A percentile compares a stretch with the other conserved stretches of the same genome.
Conservation (phyloP, 2,113 vertebrate species). For the Crotalus tigris region DNA sequence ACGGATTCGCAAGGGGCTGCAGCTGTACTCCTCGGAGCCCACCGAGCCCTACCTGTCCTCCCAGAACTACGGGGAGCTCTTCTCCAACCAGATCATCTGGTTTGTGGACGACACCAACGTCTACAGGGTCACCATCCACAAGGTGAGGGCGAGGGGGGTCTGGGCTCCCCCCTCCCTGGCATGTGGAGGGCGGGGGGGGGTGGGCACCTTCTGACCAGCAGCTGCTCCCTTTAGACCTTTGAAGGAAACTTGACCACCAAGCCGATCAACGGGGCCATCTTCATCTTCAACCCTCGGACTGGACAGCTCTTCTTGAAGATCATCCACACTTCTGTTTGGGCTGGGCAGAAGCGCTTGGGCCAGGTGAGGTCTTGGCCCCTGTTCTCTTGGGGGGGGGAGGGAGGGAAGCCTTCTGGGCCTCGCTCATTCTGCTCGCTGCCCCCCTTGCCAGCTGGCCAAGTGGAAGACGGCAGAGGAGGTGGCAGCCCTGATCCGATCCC, state of each 20-base stretch:
- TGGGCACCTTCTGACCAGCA: not conserved
- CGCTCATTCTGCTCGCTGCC: not conserved
- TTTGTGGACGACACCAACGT: constrained; percentile 99
- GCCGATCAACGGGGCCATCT: constrained; percentile 98
- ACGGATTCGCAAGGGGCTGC: constrained; percentile 95
- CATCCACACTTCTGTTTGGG: constrained; percentile 99
- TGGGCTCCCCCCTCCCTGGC: not conserved
- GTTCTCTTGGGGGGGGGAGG: not conserved
- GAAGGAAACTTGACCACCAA: constrained; percentile 99
- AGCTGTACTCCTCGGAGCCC: constrained; percentile 97
- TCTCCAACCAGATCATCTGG: constrained; percentile 99
- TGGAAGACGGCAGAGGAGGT: constrained; percentile 99
- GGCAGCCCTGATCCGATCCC: constrained; percentile 93
- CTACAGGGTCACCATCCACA: constrained; percentile 98
- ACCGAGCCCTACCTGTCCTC: constrained; percentile 98
- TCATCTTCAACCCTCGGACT: constrained; percentile 99
- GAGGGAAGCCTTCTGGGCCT: not conserved
- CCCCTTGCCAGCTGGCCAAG: constrained; percentile 84
- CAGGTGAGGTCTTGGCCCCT: constrained; percentile 73
- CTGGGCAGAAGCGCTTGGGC: constrained; percentile 97
- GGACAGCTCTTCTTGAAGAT: constrained; percentile 99
- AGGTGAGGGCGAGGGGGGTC: constrained; percentile 72
- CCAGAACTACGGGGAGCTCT: constrained; percentile 98
- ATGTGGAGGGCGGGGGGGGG: fast-evolving
- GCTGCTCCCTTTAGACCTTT: constrained; percentile 81